Evolutionary conservation across 2,113 vertebrate genomes (phyloP).

Genomic region (Cyrtonyx montezumae): DNA sequence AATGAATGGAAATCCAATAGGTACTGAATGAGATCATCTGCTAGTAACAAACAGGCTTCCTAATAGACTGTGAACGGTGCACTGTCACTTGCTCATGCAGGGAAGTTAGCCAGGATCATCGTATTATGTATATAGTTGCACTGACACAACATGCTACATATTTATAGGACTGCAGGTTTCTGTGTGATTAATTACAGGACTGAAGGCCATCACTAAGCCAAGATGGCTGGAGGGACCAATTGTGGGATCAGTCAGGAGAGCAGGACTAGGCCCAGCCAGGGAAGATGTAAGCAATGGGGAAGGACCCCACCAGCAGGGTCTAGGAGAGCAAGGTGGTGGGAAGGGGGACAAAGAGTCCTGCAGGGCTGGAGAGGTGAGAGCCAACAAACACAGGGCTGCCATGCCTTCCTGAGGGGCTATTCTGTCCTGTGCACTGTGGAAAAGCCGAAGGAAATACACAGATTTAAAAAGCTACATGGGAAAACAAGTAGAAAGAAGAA

Average conservation of each 20-base stretch:
- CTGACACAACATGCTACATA: rapidly evolving
- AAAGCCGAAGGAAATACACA: background rate
- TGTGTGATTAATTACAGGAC: background rate
- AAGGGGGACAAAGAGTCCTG: background rate
- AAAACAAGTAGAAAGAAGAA: background rate
- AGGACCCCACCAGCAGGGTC: background rate
- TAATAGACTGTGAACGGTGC: background rate
- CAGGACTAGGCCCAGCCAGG: rapidly evolving
- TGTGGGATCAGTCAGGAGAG: background rate
- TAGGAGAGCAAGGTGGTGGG: background rate
- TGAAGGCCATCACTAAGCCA: background rate
- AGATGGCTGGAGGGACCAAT: no score
- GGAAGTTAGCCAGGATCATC: background rate
- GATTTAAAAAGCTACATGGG: background rate
- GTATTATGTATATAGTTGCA: background rate
- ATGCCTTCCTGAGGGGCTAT: background rate
- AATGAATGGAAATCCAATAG: background rate
- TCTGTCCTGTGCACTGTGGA: background rate
- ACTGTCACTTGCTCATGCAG: background rate
- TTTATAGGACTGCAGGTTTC: background rate
- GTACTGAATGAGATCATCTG: background rate
- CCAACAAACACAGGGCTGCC: background rate
- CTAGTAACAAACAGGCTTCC: background rate
- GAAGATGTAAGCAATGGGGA: rapidly evolving
- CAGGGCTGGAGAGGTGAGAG: background rate